These are phyloP conservation scores for Myrmophylax atrothorax DNA, from an alignment of 2,113 vertebrate genomes.

Conservation along the genomic window DNA sequence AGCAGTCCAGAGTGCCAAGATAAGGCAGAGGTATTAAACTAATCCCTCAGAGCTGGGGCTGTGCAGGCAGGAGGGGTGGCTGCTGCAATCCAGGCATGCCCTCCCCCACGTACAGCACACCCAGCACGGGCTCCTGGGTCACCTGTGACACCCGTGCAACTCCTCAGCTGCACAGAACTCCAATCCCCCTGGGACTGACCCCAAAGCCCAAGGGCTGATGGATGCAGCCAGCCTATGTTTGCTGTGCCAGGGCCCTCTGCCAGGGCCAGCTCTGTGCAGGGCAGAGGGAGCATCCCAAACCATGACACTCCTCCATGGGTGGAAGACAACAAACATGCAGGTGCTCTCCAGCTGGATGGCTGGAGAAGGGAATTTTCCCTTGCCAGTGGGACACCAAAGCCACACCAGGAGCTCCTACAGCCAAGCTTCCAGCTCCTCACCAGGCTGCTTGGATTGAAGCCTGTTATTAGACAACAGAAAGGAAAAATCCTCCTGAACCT, in stretches of 20 bases:
- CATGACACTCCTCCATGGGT: accelerated
- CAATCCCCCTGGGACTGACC: not conserved
- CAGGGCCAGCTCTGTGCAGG: not conserved
- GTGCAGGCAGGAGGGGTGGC: not conserved
- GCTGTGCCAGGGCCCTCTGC: accelerated
- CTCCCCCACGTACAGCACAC: accelerated
- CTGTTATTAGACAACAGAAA: not conserved
- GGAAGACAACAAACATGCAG: accelerated
- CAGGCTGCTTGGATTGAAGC: not conserved
- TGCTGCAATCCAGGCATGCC: not conserved
- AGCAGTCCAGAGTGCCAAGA: not conserved
- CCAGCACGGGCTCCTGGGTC: not conserved
- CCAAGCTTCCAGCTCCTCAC: not conserved
- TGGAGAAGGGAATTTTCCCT: not conserved
- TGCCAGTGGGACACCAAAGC: accelerated
- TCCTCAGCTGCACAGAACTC: not conserved
- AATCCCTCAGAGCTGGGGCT: not conserved
- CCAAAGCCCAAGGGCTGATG: not conserved
- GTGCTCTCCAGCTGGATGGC: accelerated
- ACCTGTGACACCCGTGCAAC: not conserved
- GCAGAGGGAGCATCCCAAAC: not conserved
- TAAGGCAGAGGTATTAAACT: not conserved
- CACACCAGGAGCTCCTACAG: accelerated
- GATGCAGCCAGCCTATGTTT: not conserved
- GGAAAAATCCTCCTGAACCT: not conserved